Evolutionary conservation across 2,113 vertebrate species (phyloP), one percentile per base, ranked within the genome.

Genomic region (Pelvicachromis taeniatus): DNA sequence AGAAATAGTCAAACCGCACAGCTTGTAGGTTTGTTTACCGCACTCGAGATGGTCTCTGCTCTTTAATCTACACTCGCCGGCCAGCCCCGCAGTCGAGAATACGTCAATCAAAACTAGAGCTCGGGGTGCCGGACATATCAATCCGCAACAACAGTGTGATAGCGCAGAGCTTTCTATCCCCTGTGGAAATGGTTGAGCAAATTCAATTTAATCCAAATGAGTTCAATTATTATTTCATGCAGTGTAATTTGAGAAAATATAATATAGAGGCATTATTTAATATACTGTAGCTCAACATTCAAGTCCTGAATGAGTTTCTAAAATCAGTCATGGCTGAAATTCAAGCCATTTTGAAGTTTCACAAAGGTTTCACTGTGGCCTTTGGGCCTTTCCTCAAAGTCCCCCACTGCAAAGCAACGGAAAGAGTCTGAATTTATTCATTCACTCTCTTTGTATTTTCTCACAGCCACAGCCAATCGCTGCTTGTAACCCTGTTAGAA

Each of bases 151-250:
- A 77, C 33, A 55, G 56, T 9, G 9, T 19, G 77, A 53, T 31
- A 42, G n/a, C 12, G 2, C 31, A 31, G 73, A 42, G n/a, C 79
- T 77, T 85, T 33, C 40, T 48, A 16, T n/a, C 58, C 14, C 2
- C 86, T 68, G 6, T 77, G 21, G 42, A 89, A 84, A 63, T 19
- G 59, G 26, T 53, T 75, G 70, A 31, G 70, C 70, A 75, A 75
- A 75, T 50, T 75, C 45, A 75, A 52, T 80, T 83, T 59, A 78
- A 88, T 48, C 77, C 78, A 87, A 75, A 88, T 80, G 65, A 85
- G 52, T 80, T 87, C 40, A 90, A 90, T 93, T 86, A 91, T 89
- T 75, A 75, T 75, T 52, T 75, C 70, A 75, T 85, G 35, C 77
- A 73, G 87, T 84, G 48, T 86, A 80, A 89, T 86, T 83, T 53